Percentiles rank a stretch among this genome's conserved stretches.
Evolutionary conservation across 2,797 vertebrate species (phyloP).

Genomic region (Pelobates cultripes): DNA sequence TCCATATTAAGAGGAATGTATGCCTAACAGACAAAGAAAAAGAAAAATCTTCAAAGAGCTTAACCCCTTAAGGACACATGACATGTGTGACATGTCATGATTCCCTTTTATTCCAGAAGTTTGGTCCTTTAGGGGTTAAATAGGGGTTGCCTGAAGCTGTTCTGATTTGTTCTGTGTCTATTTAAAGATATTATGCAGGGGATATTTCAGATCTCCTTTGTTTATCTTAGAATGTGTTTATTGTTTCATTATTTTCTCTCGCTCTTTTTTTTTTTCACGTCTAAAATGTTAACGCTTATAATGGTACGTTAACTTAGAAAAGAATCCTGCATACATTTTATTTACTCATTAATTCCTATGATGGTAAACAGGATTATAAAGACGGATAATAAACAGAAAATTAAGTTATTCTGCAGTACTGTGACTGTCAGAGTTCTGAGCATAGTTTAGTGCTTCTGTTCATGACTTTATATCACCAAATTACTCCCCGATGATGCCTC

Average conservation of each 20-base stretch:
- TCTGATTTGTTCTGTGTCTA: conserved; percentile 43
- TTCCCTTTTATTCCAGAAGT: too few species aligned
- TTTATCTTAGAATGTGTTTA: conserved; percentile 33
- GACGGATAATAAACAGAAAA: conserved; percentile 68
- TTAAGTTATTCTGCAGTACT: conserved; percentile 63
- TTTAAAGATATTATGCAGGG: conserved; percentile 53
- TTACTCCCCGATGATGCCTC: conserved; percentile 67
- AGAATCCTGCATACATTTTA: conserved; percentile 66
- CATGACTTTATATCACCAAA: conserved; percentile 67
- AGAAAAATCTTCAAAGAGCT: conserved; percentile 48
- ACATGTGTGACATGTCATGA: too few species aligned
- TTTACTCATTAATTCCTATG: conserved; percentile 63
- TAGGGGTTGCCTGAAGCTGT: conserved; percentile 37
- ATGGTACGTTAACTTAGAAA: conserved; percentile 50
- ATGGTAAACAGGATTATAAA: conserved; percentile 66
- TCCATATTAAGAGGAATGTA: conserved; percentile 42
- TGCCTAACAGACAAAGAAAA: conserved; percentile 49
- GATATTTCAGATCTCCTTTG: conserved; percentile 24
- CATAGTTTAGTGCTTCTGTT: conserved; percentile 69
- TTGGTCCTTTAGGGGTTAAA: too few species aligned
- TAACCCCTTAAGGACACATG: too few species aligned
- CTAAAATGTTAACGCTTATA: conserved; percentile 30
- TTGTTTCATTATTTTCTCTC: conserved; percentile 51
- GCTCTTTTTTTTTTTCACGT: not conserved
- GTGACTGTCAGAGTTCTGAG: conserved; percentile 72